A percentile compares a stretch with the other conserved stretches of the same genome.
phyloP scores from a whole-genome alignment of 2,113 vertebrate species.

The Dendrocopos noguchii region DNA sequence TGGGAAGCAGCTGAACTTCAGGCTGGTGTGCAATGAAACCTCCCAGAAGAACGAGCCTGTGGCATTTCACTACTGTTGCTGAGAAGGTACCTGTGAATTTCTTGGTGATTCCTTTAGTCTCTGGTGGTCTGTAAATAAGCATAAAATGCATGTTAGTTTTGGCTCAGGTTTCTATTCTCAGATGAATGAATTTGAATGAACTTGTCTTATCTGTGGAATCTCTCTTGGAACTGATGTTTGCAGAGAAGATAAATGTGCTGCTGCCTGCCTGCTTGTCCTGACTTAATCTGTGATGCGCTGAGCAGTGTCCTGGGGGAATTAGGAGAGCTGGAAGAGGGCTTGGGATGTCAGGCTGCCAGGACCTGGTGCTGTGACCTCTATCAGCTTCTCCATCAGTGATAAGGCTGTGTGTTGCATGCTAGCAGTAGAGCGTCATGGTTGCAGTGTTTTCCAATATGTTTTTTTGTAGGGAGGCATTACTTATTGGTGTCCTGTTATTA shows the following conservation, averaged over 20 bases:
- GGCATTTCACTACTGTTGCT: not conserved
- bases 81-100: constrained; percentile 61
- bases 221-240: constrained; percentile 67
- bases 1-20: not conserved
- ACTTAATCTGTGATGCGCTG: constrained; percentile 59
- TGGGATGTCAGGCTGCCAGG: constrained; percentile 49
- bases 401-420: not conserved
- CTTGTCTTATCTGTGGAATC: constrained; percentile 73
- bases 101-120: constrained; percentile 66
- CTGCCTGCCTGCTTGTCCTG: constrained; percentile 71
- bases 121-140: constrained; percentile 72
- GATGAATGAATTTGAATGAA: constrained; percentile 73
- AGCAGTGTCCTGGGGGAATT: constrained; percentile 56
- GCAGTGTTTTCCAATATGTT: not conserved
- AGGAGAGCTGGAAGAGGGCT: constrained; percentile 12
- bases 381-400: not conserved
- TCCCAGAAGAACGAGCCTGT: constrained; percentile 6
- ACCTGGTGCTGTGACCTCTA: constrained; percentile 15
- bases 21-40: not conserved
- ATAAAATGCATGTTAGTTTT: constrained; percentile 71
- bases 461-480: not conserved
- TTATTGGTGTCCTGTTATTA: not conserved
- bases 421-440: not conserved
- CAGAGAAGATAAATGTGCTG: constrained; percentile 72
- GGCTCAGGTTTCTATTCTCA: constrained; percentile 68